These are phyloP conservation scores for Drosophila rellima DNA, from an alignment of 2,888 invertebrate species.

Conservation along the genomic window DNA sequence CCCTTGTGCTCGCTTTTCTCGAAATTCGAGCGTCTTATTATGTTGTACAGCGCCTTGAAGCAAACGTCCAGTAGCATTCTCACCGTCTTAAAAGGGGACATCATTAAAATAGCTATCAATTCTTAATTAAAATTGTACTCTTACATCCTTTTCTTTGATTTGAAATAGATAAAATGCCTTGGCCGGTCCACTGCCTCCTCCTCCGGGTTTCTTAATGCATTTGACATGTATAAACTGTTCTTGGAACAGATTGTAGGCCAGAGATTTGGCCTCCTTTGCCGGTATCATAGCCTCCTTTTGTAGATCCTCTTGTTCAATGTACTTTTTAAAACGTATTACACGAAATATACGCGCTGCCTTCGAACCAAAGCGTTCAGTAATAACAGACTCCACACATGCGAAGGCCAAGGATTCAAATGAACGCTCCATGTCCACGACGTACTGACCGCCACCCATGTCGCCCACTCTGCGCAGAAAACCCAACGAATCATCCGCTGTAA, in stretches of 20 bases:
- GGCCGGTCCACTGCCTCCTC: constrained; percentile 90
- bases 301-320: constrained; percentile 96
- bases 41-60: constrained; percentile 90
- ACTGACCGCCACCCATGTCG: constrained; percentile 94
- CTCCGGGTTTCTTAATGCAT: constrained; percentile 90
- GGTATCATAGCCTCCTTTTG: constrained; percentile 97
- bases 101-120: too few species aligned
- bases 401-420: constrained; percentile 91
- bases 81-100: constrained; percentile 87
- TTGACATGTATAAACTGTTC: constrained; percentile 88
- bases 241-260: constrained; percentile 94
- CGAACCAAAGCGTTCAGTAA: constrained; percentile 94
- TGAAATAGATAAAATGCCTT: constrained; percentile 93
- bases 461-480: constrained; percentile 91
- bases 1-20: constrained; percentile 90
- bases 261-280: constrained; percentile 95
- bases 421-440: constrained; percentile 90
- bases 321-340: constrained; percentile 92
- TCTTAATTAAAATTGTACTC: background rate
- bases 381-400: constrained; percentile 90
- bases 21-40: constrained; percentile 89
- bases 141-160: constrained; percentile 89
- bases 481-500: constrained; percentile 91
- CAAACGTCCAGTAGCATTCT: constrained; percentile 90
- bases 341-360: constrained; percentile 95